Evolutionary conservation across 2,113 vertebrate species (phyloP).

Genomic region (Mesembrinibis cayennensis): DNA sequence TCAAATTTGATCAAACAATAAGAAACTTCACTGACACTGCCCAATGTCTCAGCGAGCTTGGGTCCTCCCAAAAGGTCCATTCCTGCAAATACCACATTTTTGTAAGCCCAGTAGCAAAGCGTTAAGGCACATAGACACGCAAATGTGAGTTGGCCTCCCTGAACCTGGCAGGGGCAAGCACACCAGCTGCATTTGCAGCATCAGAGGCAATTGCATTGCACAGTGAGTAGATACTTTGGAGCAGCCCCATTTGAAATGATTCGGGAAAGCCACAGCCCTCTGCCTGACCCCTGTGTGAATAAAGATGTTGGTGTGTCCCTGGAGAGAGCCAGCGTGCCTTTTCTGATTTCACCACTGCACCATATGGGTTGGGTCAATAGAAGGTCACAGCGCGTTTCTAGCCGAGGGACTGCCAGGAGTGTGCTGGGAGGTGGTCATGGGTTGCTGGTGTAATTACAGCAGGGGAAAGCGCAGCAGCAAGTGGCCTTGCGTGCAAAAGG

Average conservation of each 20-base stretch:
- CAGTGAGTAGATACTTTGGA: neutral
- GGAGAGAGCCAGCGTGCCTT: neutral
- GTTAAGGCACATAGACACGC: neutral
- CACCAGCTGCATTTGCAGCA: neutral
- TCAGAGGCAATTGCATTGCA: neutral
- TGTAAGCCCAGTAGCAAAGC: neutral
- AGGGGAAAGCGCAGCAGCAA: neutral
- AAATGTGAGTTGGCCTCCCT: neutral
- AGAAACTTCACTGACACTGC: neutral
- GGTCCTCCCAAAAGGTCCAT: neutral
- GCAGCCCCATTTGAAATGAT: neutral
- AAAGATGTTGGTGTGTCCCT: neutral
- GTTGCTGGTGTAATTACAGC: neutral
- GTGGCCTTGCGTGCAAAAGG: neutral
- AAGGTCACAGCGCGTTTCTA: neutral
- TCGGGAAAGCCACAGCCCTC: neutral
- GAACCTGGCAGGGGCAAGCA: neutral
- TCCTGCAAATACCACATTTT: neutral
- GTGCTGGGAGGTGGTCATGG: rapidly evolving
- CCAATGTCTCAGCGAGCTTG: neutral
- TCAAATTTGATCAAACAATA: neutral
- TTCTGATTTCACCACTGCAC: neutral
- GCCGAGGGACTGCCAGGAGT: neutral
- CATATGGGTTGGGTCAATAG: neutral
- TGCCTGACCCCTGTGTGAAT: neutral